A percentile compares a stretch with the other conserved stretches of the same genome.
These are phyloP conservation scores for Cariama cristata DNA, from an alignment of 2,113 vertebrate species.

Conservation along the genomic window DNA sequence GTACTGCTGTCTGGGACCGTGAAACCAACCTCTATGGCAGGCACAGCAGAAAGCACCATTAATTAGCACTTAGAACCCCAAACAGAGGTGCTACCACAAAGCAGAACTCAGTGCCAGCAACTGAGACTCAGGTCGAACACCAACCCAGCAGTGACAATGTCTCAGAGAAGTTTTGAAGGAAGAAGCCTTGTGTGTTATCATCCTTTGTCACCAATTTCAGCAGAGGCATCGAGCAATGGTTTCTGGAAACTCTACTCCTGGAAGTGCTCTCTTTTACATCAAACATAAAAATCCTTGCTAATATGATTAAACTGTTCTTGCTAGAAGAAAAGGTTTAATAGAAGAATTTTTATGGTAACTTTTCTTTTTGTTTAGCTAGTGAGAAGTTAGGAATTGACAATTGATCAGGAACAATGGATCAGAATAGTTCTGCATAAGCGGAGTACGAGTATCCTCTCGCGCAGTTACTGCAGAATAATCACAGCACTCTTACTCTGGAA, in stretches of 20 bases:
- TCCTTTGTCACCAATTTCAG: not conserved
- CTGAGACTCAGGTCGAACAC: fast-evolving
- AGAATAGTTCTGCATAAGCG: not conserved
- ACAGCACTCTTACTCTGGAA: not conserved
- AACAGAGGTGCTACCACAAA: not conserved
- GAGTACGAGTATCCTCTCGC: not conserved
- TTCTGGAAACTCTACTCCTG: not conserved
- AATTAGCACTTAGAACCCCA: not conserved
- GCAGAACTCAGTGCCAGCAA: fast-evolving
- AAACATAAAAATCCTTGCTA: not conserved
- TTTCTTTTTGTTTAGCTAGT: not conserved
- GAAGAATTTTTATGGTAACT: not conserved
- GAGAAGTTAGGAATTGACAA: not conserved
- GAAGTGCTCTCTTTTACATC: not conserved
- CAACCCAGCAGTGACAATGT: fast-evolving
- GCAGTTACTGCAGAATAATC: not conserved
- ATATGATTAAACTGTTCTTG: not conserved
- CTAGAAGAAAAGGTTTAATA: not conserved
- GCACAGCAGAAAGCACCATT: not conserved
- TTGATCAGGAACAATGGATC: not conserved
- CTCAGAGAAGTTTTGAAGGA: not conserved
- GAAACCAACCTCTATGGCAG: not conserved
- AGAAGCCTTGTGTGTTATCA: not conserved
- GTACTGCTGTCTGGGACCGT: too few relatives aligned
- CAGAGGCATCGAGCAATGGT: not conserved